phyloP scores from a whole-genome alignment of 2,113 vertebrate genomes.

The Aptenodytes forsteri region DNA sequence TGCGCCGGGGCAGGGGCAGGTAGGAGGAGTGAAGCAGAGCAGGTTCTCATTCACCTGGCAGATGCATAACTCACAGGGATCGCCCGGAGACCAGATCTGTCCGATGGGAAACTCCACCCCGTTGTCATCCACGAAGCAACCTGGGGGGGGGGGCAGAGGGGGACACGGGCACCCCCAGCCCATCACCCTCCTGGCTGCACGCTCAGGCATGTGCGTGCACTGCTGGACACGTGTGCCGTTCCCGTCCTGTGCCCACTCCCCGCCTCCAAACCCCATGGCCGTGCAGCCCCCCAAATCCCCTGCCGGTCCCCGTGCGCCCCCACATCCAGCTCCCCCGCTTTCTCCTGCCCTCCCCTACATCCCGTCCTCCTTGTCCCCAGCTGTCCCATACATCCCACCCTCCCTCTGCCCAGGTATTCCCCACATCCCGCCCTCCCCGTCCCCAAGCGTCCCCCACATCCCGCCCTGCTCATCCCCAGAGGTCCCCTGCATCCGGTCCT shows the following conservation, averaged over 20 bases:
- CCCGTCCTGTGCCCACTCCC: not conserved
- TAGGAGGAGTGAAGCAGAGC: slow-evolving; percentile 62
- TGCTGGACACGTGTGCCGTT: no score
- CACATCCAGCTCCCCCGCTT: no score
- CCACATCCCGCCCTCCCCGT: not conserved
- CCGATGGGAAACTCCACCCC: slow-evolving; percentile 81
- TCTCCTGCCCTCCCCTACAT: not conserved
- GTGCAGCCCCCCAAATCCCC: not conserved
- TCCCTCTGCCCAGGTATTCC: not conserved
- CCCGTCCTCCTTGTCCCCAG: no score
- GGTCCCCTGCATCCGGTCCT: no score
- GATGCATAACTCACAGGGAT: slow-evolving; percentile 87
- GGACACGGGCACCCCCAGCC: not conserved
- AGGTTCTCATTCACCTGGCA: slow-evolving; percentile 84
- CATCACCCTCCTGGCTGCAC: not conserved
- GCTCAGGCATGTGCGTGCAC: accelerated
- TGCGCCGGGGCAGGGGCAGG: not conserved
- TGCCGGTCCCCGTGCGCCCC: accelerated
- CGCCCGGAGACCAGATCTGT: slow-evolving; percentile 85
- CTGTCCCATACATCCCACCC: not conserved
- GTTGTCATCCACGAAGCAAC: slow-evolving; percentile 82
- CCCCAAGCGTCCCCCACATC: no score
- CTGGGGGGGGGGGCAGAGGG: not conserved
- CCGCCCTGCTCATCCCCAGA: not conserved
- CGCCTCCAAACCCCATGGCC: not conserved